Conservation (phyloP, 1,140 invertebrate genomes). For the Magallana gigas region DNA sequence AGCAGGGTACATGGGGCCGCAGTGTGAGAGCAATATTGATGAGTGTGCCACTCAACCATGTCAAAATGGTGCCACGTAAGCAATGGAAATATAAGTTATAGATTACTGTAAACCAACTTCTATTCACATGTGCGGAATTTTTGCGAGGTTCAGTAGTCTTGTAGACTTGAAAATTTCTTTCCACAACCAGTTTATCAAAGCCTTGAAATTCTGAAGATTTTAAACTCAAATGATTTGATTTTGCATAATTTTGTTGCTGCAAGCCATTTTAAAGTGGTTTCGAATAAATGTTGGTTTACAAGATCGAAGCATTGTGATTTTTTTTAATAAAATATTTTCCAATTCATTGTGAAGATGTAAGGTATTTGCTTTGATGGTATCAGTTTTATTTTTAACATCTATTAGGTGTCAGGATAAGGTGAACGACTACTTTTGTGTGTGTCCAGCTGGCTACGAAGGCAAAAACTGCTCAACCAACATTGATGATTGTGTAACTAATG, state of each 20-base stretch:
- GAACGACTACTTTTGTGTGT: conserved; percentile 65
- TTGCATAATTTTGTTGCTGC: too few relatives aligned
- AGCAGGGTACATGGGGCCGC: conserved; percentile 30
- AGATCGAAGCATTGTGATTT: too few relatives aligned
- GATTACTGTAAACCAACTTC: not conserved
- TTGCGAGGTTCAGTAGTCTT: not conserved
- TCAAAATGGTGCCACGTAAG: conserved; percentile 49
- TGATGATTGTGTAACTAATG: conserved; percentile 69
- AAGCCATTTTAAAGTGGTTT: too few relatives aligned
- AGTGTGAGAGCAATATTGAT: conserved; percentile 62
- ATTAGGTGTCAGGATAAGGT: conserved; percentile 51
- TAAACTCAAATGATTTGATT: too few relatives aligned
- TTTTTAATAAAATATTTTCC: too few relatives aligned
- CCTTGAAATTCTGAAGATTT: too few relatives aligned
- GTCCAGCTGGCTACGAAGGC: conserved; percentile 84
- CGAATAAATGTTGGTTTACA: too few relatives aligned
- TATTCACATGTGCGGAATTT: not conserved
- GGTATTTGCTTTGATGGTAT: too few relatives aligned
- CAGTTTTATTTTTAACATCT: not conserved
- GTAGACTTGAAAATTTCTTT: not conserved
- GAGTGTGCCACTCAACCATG: conserved; percentile 79
- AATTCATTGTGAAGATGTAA: too few relatives aligned
- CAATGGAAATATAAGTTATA: conserved; percentile 47
- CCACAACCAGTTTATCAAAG: not conserved
- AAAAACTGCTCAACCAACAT: conserved; percentile 89